Percentiles rank a stretch among this genome's conserved stretches.
These are phyloP conservation scores for Schrankia costaestrigalis DNA, from an alignment of 2,888 invertebrate genomes.

Conservation along the genomic window DNA sequence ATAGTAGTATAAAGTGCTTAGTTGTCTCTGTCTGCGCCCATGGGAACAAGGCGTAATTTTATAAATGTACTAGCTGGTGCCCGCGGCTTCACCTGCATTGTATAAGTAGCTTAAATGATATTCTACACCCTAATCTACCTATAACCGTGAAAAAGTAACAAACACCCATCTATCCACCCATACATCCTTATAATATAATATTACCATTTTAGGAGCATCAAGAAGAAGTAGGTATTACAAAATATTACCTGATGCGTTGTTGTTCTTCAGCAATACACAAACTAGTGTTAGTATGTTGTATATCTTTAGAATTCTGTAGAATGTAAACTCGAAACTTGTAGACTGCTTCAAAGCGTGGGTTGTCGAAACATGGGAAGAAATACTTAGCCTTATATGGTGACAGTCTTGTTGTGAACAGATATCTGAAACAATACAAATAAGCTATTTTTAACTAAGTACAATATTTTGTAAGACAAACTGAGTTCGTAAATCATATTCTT, in stretches of 20 bases:
- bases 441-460: neutral
- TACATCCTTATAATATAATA: neutral
- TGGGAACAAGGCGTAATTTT: no score
- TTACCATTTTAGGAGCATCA: neutral
- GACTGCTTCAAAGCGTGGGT: conserved; percentile 85
- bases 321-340: conserved; percentile 61
- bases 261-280: conserved; percentile 57
- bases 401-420: conserved; percentile 81
- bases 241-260: conserved; percentile 44
- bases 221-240: neutral
- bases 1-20: no score
- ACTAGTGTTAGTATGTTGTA: conserved; percentile 55
- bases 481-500: no score
- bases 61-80: no score
- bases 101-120: neutral
- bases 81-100: neutral
- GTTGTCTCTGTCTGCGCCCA: no score
- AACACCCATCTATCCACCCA: neutral
- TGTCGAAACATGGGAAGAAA: conserved; percentile 88
- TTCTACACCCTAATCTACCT: no score
- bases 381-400: conserved; percentile 82
- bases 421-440: conserved; percentile 59
- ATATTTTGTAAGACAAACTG: no score
- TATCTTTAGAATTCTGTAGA: conserved; percentile 29
- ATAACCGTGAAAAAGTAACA: no score